Evolutionary conservation across 2,888 invertebrate genomes (phyloP).

Genomic region (Acheta domesticus): DNA sequence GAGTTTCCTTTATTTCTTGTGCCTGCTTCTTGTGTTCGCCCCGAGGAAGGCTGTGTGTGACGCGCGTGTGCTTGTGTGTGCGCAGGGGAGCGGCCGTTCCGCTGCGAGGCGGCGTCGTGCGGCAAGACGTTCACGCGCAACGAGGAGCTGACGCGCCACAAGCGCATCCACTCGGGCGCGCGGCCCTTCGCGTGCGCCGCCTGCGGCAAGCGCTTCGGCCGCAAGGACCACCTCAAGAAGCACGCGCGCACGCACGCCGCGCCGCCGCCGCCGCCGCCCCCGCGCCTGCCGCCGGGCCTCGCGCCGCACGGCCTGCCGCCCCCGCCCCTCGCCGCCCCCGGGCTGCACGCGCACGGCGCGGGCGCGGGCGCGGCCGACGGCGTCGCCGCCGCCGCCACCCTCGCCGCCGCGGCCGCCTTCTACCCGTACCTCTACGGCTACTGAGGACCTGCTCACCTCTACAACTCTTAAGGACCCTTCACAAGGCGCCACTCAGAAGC

Average conservation of each 20-base stretch:
- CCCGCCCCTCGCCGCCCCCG: background rate
- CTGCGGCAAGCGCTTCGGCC: conserved; percentile 89
- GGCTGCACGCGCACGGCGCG: background rate
- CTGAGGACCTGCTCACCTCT: background rate
- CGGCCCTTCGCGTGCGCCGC: conserved; percentile 81
- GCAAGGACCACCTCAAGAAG: conserved; percentile 92
- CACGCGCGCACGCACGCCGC: conserved; percentile 76
- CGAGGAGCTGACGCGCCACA: conserved; percentile 88
- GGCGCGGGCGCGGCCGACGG: background rate
- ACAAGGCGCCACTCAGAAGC: too few species aligned
- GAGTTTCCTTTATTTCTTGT: too few species aligned
- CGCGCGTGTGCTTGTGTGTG: too few species aligned
- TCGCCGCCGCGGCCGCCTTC: background rate
- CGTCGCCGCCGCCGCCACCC: background rate
- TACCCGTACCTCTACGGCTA: conserved; percentile 7
- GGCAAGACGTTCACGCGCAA: conserved; percentile 89
- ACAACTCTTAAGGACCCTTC: too few species aligned
- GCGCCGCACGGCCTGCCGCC: background rate
- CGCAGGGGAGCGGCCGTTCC: conserved; percentile 78
- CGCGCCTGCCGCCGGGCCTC: conserved; percentile 25
- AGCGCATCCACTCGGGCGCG: conserved; percentile 82
- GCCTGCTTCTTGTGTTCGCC: too few species aligned
- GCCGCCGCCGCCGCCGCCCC: background rate
- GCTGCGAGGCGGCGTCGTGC: conserved; percentile 79
- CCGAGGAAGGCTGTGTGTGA: too few species aligned